phyloP scores from a whole-genome alignment of 2,797 vertebrate species.

The Parauchenoglanis punctatus region DNA sequence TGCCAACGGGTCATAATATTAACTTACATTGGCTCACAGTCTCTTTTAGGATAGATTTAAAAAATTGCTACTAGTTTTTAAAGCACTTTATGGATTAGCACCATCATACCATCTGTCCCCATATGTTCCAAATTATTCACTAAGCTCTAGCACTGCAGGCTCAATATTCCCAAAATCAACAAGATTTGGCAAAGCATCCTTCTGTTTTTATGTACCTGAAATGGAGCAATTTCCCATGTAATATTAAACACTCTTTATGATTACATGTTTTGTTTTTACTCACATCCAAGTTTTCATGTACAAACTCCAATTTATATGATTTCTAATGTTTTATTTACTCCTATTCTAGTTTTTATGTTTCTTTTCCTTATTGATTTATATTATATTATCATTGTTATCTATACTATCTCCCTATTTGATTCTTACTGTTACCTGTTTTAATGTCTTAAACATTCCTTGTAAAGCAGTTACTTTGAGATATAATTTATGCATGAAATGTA shows the following conservation, averaged over 20 bases:
- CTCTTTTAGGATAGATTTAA: neutral
- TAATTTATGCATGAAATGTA: neutral
- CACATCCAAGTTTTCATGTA: neutral
- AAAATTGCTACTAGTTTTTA: neutral
- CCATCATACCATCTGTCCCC: neutral
- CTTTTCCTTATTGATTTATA: neutral
- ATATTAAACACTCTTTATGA: neutral
- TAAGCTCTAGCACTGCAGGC: neutral
- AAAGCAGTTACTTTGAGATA: neutral
- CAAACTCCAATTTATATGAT: neutral
- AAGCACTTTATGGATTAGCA: neutral
- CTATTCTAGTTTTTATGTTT: neutral
- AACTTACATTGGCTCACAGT: neutral
- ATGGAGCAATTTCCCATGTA: neutral
- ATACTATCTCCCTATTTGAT: neutral
- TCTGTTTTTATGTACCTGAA: neutral
- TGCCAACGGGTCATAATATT: neutral
- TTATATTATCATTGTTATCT: neutral
- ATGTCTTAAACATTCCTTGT: neutral
- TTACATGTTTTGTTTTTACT: neutral
- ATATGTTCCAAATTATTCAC: neutral
- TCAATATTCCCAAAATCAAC: neutral
- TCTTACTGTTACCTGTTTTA: neutral
- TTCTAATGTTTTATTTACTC: neutral
- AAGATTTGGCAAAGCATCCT: neutral